phyloP scores from a whole-genome alignment of 2,888 invertebrate genomes.

The Saturnia japonica region DNA sequence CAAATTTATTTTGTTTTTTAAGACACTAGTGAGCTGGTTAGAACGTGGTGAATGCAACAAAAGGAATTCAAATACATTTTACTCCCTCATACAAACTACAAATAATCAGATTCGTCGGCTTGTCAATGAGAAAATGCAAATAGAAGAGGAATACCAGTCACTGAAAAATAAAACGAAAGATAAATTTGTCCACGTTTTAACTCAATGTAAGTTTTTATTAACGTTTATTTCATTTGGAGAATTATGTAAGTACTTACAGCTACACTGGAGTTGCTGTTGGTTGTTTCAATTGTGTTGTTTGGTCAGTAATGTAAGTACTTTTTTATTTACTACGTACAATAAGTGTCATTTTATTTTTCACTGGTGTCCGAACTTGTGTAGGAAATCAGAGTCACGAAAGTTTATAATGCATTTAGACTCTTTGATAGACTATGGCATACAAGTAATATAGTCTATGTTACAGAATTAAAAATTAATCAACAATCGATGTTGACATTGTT shows the following conservation, averaged over 20 bases:
- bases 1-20: slow-evolving; percentile 29
- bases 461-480: no score
- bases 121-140: slow-evolving; percentile 90
- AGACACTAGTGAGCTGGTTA: slow-evolving; percentile 93
- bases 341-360: neutral
- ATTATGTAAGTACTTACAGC: neutral
- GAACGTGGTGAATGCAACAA: slow-evolving; percentile 96
- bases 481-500: no score
- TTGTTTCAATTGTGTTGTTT: neutral
- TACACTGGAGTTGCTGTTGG: neutral
- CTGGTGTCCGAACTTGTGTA: no score
- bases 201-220: slow-evolving; percentile 91
- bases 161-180: slow-evolving; percentile 90
- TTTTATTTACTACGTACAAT: neutral
- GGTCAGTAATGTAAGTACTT: neutral
- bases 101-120: slow-evolving; percentile 95
- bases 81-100: slow-evolving; percentile 95
- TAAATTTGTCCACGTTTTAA: slow-evolving; percentile 90
- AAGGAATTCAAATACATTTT: slow-evolving; percentile 93
- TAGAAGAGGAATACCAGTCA: slow-evolving; percentile 92
- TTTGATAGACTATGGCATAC: no score
- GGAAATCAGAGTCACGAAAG: no score
- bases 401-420: no score
- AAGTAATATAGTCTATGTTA: no score
- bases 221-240: neutral